Evolutionary conservation across 2,797 vertebrate genomes (phyloP), one percentile per base, ranked within the genome.

Genomic region (Megalops cyprinoides): DNA sequence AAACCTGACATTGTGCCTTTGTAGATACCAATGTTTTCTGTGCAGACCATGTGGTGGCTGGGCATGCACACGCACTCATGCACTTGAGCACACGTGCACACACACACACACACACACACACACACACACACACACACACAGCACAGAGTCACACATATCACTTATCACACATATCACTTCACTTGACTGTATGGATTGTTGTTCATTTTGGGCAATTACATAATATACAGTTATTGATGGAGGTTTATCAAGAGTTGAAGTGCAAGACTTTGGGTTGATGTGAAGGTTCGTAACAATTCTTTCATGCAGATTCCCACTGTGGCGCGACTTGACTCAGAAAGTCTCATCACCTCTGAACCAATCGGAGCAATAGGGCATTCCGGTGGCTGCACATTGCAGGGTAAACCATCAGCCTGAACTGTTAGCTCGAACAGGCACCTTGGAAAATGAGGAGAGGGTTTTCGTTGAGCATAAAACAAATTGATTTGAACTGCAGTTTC

Each of bases 251-350:
- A 56, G 51, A 25, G 15, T 42, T 34, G 34, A 14, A n/a, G 18
- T 77, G 7, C 39, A 34, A 77, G 34, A 58, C 25, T 58, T 23
- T 44, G 18, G 37, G 34, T 18, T 46, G 49, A 15, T 9, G 42
- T 60, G 9, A 15, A 20, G 23, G 56, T 85, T 81, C 81, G 51
- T 71, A 79, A 87, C 86, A 85, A 53, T 85, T 23, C 86, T 87
- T 90, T 85, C n/a, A 82, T 89, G 87, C 88, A 86, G 88, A 91
- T 87, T 84, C 88, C 88, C 84, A 80, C 86, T 88, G 89, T 67
- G 87, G 85, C 84, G 83, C 15, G 44, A 15, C 44, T 65, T 65
- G 46, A n/a, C 3, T 31, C 25, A 31, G 18, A 25, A 77, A 77
- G 28, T 14, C n/a, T 34, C 4, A 4, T 78, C 25, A 37, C 39